Percentiles rank a stretch among this genome's conserved stretches.
Conservation (phyloP, 2,113 vertebrate species). For the Jaculus jaculus region DNA sequence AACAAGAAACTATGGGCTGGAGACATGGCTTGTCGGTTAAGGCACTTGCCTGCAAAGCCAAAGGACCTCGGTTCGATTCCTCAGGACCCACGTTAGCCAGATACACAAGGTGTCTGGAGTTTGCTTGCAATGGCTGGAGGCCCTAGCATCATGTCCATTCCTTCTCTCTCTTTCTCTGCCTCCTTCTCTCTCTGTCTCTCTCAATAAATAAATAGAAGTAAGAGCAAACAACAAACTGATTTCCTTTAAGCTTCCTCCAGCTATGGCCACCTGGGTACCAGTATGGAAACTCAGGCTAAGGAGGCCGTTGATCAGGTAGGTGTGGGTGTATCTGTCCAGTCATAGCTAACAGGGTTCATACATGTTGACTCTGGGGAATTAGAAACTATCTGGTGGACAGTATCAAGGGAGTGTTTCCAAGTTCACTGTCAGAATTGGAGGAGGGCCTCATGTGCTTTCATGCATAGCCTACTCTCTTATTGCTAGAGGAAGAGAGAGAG, state of each 20-base stretch:
- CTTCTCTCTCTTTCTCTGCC: no score
- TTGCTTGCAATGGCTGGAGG: no score
- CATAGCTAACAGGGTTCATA: background rate
- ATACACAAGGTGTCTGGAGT: no score
- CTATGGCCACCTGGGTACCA: background rate
- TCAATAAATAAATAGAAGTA: no score
- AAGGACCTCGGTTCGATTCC: no score
- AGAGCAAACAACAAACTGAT: background rate
- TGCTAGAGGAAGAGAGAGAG: background rate
- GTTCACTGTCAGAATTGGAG: background rate
- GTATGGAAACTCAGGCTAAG: background rate
- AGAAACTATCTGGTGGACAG: background rate
- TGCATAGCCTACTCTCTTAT: background rate
- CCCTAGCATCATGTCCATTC: no score
- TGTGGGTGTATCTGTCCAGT: background rate
- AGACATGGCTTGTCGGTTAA: no score
- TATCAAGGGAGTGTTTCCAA: background rate
- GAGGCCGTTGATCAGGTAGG: background rate
- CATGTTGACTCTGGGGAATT: background rate
- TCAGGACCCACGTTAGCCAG: no score
- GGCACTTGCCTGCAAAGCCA: no score
- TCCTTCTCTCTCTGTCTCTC: no score
- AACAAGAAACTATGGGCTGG: no score
- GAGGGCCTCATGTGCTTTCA: background rate
- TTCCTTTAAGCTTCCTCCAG: background rate